Base-by-base conservation (phyloP, 2,797 vertebrate genomes). In the Pipistrellus pygmaeus region DNA sequence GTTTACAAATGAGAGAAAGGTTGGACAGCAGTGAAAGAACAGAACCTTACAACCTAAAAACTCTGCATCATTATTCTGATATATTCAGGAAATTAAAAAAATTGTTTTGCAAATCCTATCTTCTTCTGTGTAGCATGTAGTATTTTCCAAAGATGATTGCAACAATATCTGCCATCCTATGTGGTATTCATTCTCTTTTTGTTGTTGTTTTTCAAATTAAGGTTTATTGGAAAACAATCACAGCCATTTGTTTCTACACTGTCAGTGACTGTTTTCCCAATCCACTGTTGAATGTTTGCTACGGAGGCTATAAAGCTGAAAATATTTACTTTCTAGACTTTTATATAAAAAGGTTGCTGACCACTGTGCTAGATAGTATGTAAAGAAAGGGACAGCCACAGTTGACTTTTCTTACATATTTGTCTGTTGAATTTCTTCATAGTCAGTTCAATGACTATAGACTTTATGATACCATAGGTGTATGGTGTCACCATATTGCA, bases 331-430 rank as follows among this genome's bases (percentile, higher is more conserved):
- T 13, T 88, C 13, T 83, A 41, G 17, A 27, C 35, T 7, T 90
- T 92, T 85, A n/a, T n/a, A 51, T 38, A 51, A 77, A 90, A 88
- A 93, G 17, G 8, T 68, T 88, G 55, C 46, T 87, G 6, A 83
- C 15, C 12, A 46, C 9, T 62, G 44, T 17, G 46, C 71, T 69
- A 53, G 23, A 68, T 84, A 32, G 51, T 32, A 57, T 30, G 53
- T 41, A 41, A 81, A 80, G 14, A 86, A 86, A 75, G 35, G 21
- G 62, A 81, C 35, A 10, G 53, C 5, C 44, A 51, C 0, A 1
- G 11, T 1, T 32, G 32, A 62, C 8, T 84, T 86, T 84, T 55
- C 21, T 78, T 3, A 57, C 4, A 57, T 53, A 41, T 25, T 77
- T 87, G 46, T 68, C 2, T 6, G 8, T 51, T 93, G 30, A 44